Evolutionary conservation across 2,888 invertebrate species (phyloP).

Genomic region (Galerucella calmariensis): DNA sequence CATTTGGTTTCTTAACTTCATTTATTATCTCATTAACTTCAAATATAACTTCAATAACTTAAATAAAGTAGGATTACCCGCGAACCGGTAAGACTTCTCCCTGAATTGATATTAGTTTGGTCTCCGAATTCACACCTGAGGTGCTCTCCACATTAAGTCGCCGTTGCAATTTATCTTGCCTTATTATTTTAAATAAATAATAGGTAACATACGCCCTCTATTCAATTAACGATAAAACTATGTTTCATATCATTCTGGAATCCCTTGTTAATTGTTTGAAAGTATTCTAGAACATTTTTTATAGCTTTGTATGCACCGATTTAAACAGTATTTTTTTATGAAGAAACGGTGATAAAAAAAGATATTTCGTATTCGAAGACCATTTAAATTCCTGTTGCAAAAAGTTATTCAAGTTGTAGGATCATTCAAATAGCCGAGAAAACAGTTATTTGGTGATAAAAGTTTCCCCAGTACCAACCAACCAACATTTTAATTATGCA

Average conservation of each 20-base stretch:
- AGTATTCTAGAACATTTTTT: neutral
- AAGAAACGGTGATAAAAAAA: neutral
- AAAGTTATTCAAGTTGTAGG: neutral
- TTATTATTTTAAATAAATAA: too few species aligned
- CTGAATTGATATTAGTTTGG: too few species aligned
- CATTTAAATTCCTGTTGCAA: neutral
- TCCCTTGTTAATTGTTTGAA: neutral
- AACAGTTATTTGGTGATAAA: conserved; percentile 4
- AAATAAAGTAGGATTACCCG: too few species aligned
- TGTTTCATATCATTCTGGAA: neutral
- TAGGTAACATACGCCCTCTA: too few species aligned
- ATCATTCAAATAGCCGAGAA: neutral
- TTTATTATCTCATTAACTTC: too few species aligned
- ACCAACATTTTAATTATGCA: conserved; percentile 15
- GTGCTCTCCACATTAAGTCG: too few species aligned
- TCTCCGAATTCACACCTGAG: too few species aligned
- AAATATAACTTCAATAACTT: too few species aligned
- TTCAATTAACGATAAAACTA: neutral
- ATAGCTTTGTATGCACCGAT: neutral
- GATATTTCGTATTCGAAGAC: neutral
- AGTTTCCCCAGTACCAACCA: neutral
- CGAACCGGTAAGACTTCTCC: too few species aligned
- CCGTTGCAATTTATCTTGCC: too few species aligned
- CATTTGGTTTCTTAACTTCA: too few species aligned
- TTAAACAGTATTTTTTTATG: neutral